Percentiles rank a stretch among this genome's conserved stretches.
These are phyloP conservation scores for Edolisoma coerulescens DNA, from an alignment of 2,113 vertebrate species.

Conservation along the genomic window DNA sequence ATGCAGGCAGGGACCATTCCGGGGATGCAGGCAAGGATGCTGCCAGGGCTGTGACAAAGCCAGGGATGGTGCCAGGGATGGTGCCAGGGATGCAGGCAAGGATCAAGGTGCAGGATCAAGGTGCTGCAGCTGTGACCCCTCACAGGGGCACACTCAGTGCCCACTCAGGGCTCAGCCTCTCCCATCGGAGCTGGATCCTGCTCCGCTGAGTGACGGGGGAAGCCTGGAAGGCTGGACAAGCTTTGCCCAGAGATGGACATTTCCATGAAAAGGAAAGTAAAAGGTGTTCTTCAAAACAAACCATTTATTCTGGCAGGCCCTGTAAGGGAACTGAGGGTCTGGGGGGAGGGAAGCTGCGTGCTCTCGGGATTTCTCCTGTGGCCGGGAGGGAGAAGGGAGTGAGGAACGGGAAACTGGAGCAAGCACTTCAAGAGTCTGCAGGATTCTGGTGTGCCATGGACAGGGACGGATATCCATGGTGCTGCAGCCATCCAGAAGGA, in stretches of 20 bases:
- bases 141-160: background rate
- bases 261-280: background rate
- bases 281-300: background rate
- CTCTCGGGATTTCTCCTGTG: background rate
- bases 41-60: background rate
- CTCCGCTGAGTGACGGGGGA: rapidly evolving
- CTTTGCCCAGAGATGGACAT: background rate
- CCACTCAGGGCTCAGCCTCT: rapidly evolving
- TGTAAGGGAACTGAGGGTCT: background rate
- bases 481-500: background rate
- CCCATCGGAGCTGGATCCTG: rapidly evolving
- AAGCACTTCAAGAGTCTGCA: rapidly evolving
- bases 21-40: background rate
- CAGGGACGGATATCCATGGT: background rate
- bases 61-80: background rate
- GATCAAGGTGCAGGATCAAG: background rate
- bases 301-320: background rate
- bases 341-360: rapidly evolving
- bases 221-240: background rate
- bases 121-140: background rate
- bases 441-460: rapidly evolving
- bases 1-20: background rate
- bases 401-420: rapidly evolving
- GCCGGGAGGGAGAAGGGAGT: background rate
- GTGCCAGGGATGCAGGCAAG: background rate